Percentiles rank a stretch among this genome's conserved stretches.
phyloP scores from a whole-genome alignment of 2,888 invertebrate species.

The Erpobdella octoculata region DNA sequence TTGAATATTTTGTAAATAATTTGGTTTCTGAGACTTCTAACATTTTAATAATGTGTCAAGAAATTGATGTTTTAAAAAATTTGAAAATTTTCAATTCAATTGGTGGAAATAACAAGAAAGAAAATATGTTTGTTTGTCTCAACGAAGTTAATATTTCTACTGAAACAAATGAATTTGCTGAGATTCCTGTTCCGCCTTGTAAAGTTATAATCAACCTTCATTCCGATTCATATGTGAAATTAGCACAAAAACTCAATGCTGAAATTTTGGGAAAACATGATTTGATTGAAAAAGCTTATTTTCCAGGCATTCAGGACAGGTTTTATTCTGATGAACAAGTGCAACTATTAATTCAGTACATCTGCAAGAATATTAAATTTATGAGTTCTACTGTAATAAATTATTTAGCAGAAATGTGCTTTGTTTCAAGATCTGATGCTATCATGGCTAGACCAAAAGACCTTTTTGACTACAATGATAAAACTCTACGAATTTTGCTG shows the following conservation, averaged over 20 bases:
- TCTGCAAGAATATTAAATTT: background rate
- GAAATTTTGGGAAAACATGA: background rate
- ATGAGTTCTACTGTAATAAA: background rate
- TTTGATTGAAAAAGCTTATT: background rate
- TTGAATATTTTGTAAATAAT: too few relatives aligned
- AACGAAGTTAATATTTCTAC: too few relatives aligned
- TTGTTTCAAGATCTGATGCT: background rate
- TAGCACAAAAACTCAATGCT: background rate
- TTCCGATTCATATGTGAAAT: background rate
- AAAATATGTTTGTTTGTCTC: too few relatives aligned
- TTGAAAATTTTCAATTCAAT: too few relatives aligned
- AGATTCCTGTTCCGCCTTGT: too few relatives aligned
- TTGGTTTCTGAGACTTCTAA: too few relatives aligned
- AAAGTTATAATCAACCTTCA: too few relatives aligned
- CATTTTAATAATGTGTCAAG: too few relatives aligned
- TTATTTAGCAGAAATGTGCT: background rate
- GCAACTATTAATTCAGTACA: background rate
- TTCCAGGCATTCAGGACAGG: background rate
- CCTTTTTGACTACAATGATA: background rate
- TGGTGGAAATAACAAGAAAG: background rate
- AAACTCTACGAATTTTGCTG: background rate
- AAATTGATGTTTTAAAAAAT: too few relatives aligned
- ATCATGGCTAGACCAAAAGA: background rate
- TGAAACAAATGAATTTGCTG: too few relatives aligned
- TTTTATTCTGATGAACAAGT: background rate